Percentiles rank a stretch among this genome's conserved stretches.
Conservation (phyloP, 2,888 invertebrate species). For the Agapostemon virescens region DNA sequence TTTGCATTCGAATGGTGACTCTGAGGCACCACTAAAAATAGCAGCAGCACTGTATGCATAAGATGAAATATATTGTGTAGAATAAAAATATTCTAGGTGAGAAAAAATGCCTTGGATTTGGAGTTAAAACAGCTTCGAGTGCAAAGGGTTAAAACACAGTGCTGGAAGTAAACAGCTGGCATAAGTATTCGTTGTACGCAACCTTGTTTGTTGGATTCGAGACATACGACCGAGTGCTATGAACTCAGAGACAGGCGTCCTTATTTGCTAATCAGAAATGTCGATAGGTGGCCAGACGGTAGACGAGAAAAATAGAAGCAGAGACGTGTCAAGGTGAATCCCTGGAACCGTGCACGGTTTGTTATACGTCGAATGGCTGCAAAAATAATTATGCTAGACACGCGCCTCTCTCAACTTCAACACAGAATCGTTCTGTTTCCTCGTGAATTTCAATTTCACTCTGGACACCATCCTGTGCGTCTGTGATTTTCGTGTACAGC, state of each 20-base stretch:
- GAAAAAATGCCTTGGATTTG: no score
- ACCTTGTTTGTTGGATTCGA: background rate
- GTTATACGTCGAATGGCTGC: constrained; percentile 13
- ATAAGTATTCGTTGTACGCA: background rate
- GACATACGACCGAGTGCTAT: background rate
- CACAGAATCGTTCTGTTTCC: constrained; percentile 15
- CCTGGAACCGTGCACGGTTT: constrained; percentile 6
- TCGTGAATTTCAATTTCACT: constrained; percentile 16
- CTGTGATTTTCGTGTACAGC: background rate
- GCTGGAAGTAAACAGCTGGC: no score
- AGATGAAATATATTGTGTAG: no score
- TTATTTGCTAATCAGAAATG: constrained; percentile 38
- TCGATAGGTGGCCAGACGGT: constrained; percentile 10
- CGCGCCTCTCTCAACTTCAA: constrained; percentile 30
- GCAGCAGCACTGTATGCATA: no score
- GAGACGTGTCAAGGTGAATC: constrained; percentile 17
- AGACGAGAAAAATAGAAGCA: constrained; percentile 47
- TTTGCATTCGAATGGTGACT: no score
- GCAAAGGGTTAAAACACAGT: no score
- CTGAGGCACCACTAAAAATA: no score
- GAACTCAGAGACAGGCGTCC: constrained; percentile 17
- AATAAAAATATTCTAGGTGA: no score
- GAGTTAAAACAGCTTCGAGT: no score
- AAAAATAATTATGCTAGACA: constrained; percentile 48
- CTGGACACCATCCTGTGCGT: background rate